Conservation (phyloP, 2,888 invertebrate species). For the Cyrtodaria siliqua region DNA sequence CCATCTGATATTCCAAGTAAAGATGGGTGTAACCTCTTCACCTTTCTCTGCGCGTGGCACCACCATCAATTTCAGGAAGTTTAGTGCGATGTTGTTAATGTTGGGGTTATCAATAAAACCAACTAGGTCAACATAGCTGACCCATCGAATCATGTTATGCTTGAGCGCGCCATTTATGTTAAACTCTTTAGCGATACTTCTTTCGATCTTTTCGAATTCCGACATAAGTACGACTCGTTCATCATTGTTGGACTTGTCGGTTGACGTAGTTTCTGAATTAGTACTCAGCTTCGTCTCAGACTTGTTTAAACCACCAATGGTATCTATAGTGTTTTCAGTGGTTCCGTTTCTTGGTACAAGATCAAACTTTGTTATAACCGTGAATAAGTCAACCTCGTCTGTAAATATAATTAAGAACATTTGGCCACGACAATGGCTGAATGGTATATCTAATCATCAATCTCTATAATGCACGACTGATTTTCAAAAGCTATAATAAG, state of each 20-base stretch:
- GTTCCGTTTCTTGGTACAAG: conserved; percentile 5
- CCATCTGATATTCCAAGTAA: too few relatives aligned
- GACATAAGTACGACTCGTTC: too few relatives aligned
- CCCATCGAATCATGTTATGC: conserved; percentile 36
- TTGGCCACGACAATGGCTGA: too few relatives aligned
- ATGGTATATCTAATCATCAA: too few relatives aligned
- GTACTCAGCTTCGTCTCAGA: too few relatives aligned
- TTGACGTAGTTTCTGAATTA: too few relatives aligned
- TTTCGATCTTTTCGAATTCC: conserved; percentile 6
- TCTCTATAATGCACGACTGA: too few relatives aligned
- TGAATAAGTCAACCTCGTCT: conserved; percentile 31
- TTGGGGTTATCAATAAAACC: conserved; percentile 19
- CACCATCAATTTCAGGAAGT: conserved; percentile 31
- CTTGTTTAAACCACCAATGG: background rate
- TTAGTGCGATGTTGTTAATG: conserved; percentile 32
- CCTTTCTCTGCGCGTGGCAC: background rate
- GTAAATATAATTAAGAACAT: conserved; percentile 10
- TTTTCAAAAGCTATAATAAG: too few relatives aligned
- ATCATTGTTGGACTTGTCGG: too few relatives aligned
- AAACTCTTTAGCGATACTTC: conserved; percentile 18
- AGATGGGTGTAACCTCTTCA: background rate
- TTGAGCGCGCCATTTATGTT: conserved; percentile 22
- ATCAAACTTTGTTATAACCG: conserved; percentile 35
- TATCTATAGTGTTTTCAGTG: too few relatives aligned
- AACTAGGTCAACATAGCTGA: conserved; percentile 18